Conservation (phyloP, 2,888 invertebrate species). For the Periphyllus acericola region DNA sequence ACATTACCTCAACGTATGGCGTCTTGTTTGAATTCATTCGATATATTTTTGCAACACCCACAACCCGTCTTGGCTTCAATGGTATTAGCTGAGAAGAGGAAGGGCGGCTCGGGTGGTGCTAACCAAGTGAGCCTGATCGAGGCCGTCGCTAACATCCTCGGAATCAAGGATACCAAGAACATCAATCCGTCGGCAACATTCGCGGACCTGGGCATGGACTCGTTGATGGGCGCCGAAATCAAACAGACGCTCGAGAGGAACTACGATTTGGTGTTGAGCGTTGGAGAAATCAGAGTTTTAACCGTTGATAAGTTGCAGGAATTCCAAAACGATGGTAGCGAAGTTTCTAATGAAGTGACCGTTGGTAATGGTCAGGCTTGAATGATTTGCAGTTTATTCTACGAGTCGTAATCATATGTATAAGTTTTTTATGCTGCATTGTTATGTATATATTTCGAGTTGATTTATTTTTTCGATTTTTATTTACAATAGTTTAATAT, state of each 20-base stretch:
- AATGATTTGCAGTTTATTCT: background rate
- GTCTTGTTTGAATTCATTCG: slow-evolving; percentile 91
- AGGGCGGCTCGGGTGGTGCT: slow-evolving; percentile 69
- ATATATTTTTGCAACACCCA: slow-evolving; percentile 88
- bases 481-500: background rate
- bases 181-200: slow-evolving; percentile 81
- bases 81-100: slow-evolving; percentile 88
- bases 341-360: slow-evolving; percentile 58
- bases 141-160: slow-evolving; percentile 88
- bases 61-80: slow-evolving; percentile 83
- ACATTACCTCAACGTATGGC: slow-evolving; percentile 94
- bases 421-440: background rate
- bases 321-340: slow-evolving; percentile 68
- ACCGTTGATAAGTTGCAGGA: slow-evolving; percentile 81
- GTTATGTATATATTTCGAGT: too few relatives aligned
- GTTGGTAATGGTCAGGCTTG: slow-evolving; percentile 4
- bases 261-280: slow-evolving; percentile 88
- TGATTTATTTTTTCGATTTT: background rate
- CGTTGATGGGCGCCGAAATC: slow-evolving; percentile 98
- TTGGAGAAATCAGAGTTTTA: slow-evolving; percentile 88
- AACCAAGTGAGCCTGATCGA: slow-evolving; percentile 77
- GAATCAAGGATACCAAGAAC: slow-evolving; percentile 86
- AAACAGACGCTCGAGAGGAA: slow-evolving; percentile 94
- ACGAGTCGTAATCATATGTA: background rate
- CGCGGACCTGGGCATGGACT: slow-evolving; percentile 97